Base-by-base conservation (phyloP, 2,113 vertebrate genomes). In the Tauraco erythrolophus region DNA sequence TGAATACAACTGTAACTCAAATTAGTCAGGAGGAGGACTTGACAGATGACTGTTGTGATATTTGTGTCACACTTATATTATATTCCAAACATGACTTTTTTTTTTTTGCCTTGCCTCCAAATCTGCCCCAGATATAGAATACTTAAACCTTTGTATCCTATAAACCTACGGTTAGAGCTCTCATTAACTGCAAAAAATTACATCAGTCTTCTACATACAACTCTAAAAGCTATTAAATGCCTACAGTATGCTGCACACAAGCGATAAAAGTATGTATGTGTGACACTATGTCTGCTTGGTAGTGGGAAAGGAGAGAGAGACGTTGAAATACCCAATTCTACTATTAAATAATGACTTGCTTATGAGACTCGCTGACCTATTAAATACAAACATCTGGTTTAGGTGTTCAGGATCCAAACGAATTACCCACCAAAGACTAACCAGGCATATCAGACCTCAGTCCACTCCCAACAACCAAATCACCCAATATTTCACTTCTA, bases 361-460 rank as follows among this genome's bases (percentile, higher is more conserved):
- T 97, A 97, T 97, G 93, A 92, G 94, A 84, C 93, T 94, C 60
- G 16, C 93, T 94, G 94, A 97, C 94, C 96, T 96, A 89, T 97
- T 97, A 97, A 97, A 96, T 70, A 77, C 79, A 98, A 97, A 97
- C 97, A 97, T 96, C 94, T 97, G 95, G 95, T 57, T 91, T 92
- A 94, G 93, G 95, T 96, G 92, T 96, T 93, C 88, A 78, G 79
- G 91, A 92, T 97, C 80, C 87, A 89, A 95, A 96, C 95, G 93
- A 98, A 97, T 97, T 96, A 89, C 89, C 92, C 88, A 97, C 95
- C 91, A 88, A 96, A 95, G 95, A 86, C 87, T 88, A 94, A 66
- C 94, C 84, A 88, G 80, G 84, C 92, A 57, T 94, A 96, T 97
- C 91, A 80, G 79, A 75, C 71, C 78, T 71, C 89, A 80, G 37